Conservation (phyloP, 1,140 invertebrate species). For the Brachionus angularis region DNA sequence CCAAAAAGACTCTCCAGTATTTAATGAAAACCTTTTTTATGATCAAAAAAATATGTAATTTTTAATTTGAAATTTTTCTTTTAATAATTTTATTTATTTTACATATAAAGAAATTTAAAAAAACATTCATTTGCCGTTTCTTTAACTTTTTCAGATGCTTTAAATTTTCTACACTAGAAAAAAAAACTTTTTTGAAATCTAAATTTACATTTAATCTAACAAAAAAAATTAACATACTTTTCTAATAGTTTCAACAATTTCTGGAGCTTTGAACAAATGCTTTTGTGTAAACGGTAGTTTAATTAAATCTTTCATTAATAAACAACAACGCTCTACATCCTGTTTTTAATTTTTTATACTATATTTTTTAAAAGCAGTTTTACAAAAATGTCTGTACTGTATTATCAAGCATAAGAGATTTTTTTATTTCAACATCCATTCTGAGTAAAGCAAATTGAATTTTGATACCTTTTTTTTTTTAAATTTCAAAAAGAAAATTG, state of each 20-base stretch:
- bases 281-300: constrained; percentile 29
- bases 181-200: neutral
- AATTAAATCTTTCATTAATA: constrained; percentile 27
- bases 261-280: neutral
- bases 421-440: constrained; percentile 34
- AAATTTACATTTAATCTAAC: too few relatives aligned
- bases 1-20: constrained; percentile 4
- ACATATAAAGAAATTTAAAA: neutral
- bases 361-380: neutral
- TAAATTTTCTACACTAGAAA: constrained; percentile 29
- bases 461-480: neutral
- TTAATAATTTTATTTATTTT: too few relatives aligned
- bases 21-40: neutral
- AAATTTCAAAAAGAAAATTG: neutral
- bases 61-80: too few relatives aligned
- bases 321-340: neutral
- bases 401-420: neutral
- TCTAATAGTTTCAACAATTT: constrained; percentile 30
- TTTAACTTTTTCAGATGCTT: constrained; percentile 28
- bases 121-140: constrained; percentile 9
- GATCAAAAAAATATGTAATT: too few relatives aligned
- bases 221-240: too few relatives aligned
- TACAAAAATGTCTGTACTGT: neutral
- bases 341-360: neutral
- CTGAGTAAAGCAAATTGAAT: constrained; percentile 27